These are phyloP conservation scores for Esox niger DNA, from an alignment of 2,113 vertebrate species.

Conservation along the genomic window DNA sequence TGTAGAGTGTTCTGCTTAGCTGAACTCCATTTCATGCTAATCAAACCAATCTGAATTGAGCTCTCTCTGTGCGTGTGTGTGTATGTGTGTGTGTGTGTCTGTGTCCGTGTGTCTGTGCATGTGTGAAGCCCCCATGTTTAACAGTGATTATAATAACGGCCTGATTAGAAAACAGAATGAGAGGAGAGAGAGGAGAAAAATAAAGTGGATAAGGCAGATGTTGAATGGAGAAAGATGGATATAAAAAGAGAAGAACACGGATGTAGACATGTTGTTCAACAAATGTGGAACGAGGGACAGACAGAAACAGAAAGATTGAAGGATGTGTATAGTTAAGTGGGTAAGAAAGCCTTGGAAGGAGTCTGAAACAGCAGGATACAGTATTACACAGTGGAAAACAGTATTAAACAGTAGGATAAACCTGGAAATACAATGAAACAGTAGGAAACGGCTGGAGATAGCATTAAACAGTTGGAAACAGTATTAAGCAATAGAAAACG, in stretches of 20 bases:
- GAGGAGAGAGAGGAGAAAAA: background rate
- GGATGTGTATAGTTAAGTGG: background rate
- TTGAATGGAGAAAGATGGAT: background rate
- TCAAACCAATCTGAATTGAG: background rate
- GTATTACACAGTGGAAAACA: too few relatives aligned
- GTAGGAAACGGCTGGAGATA: background rate
- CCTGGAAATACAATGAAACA: too few relatives aligned
- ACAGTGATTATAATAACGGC: slow-evolving; percentile 50
- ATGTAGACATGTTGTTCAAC: background rate
- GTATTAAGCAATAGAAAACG: slow-evolving; percentile 22
- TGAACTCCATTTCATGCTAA: background rate
- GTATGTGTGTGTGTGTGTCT: slow-evolving; percentile 22
- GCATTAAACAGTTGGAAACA: slow-evolving; percentile 24
- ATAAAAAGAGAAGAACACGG: background rate
- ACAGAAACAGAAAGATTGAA: too few relatives aligned
- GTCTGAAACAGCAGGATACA: too few relatives aligned
- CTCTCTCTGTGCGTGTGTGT: background rate
- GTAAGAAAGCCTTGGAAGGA: background rate
- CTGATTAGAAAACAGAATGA: slow-evolving; percentile 5
- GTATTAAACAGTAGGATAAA: too few relatives aligned
- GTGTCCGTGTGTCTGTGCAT: slow-evolving; percentile 26
- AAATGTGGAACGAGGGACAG: background rate
- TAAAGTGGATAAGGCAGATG: background rate
- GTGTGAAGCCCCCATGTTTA: slow-evolving; percentile 35
- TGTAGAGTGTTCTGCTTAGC: background rate